Evolutionary conservation across 2,797 vertebrate species (phyloP).

Genomic region (Mus caroli): DNA sequence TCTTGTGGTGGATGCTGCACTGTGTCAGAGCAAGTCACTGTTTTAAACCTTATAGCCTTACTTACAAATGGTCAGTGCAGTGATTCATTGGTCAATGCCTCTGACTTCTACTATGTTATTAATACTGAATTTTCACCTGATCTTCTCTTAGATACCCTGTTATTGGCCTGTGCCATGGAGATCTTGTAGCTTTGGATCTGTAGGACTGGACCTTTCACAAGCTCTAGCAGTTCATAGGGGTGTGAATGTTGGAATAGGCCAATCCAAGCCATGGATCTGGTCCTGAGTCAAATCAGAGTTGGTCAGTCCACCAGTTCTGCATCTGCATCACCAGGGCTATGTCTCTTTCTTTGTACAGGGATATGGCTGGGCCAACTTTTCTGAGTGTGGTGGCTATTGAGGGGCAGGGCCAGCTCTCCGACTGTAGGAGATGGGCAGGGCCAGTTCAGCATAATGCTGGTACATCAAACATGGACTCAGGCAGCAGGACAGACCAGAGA

Average conservation of each 20-base stretch:
- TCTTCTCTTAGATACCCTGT: not conserved
- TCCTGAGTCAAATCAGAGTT: not conserved
- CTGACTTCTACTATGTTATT: not conserved
- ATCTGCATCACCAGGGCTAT: not conserved
- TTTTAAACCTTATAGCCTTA: not conserved
- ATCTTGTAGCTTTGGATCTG: not conserved
- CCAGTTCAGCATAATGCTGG: not conserved
- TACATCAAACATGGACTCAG: not conserved
- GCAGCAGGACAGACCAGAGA: not conserved
- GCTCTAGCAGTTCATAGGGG: not conserved
- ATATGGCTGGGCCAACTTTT: not conserved
- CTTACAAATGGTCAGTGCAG: not conserved
- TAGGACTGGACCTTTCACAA: not conserved
- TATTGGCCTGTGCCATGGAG: not conserved
- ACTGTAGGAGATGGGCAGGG: not conserved
- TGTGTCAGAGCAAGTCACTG: not conserved
- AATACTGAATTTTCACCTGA: not conserved
- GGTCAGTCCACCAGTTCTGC: not conserved
- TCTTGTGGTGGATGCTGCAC: not conserved
- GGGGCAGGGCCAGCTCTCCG: not conserved
- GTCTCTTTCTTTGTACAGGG: not conserved
- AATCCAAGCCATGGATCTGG: not conserved
- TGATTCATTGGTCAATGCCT: not conserved
- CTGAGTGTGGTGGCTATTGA: not conserved
- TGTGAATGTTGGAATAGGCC: not conserved